Base-by-base conservation (phyloP, 2,888 invertebrate genomes). In the Spilarctia lutea region DNA sequence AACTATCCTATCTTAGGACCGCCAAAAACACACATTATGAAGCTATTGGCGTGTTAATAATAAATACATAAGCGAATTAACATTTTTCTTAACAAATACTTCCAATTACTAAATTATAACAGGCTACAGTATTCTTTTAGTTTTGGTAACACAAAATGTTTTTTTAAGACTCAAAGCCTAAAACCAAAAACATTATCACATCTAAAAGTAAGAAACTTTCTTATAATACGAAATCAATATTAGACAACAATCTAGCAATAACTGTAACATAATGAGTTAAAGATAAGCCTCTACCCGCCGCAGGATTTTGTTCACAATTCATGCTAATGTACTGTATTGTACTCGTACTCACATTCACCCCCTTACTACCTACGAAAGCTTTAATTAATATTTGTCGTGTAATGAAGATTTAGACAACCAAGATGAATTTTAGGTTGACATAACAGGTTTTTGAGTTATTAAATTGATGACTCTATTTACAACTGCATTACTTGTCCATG, bases 211-310 rank as follows among this genome's bases (percentile, higher is more conserved):
- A 63, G 6, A 63, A 63, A 63, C 63, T 35, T 74, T 48, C 33
- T 20, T 45, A 52, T 52, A 42, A 27, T 33, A 66, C 35, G 7
- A 71, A 68, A 76, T 75, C 74, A 77, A 65, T 71, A 69, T 70
- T 73, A 76, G 67, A 81, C 81, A 79, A 81, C 81, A 81, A 83
- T 82, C 77, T 78, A 77, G 79, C 85, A 86, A 89, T 90, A 88
- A 89, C 86, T 81, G 85, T 82, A 80, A 89, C 85, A 81, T 85
- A 88, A 88, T 84, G 85, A 87, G 84, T 86, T 83, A 81, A 69
- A 86, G 90, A 90, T 89, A 85, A 83, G 83, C 79, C 77, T 76
- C 76, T 80, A 81, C 72, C 78, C 81, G 82, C 86, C 83, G 67
- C 76, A 80, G 83, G 88, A 80, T 85, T 89, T 87, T 85, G 84